Conservation (phyloP, 1,140 invertebrate species). For the Heliconius nattereri region DNA sequence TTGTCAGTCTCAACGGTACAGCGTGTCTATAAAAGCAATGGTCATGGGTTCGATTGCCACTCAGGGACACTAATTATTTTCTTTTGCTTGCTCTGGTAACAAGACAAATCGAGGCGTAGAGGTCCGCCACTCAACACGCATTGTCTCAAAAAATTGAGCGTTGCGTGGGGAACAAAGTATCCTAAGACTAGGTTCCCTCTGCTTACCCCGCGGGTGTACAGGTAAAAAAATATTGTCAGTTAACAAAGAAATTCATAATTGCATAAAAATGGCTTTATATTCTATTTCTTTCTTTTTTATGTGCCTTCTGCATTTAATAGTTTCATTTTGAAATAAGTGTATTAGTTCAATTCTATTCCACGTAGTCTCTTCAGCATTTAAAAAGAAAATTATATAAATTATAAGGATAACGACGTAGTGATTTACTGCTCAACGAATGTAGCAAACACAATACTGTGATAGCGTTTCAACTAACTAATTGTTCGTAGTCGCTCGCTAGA, state of each 20-base stretch:
- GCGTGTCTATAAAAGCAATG: too few species aligned
- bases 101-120: too few species aligned
- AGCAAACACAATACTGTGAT: constrained; percentile 23
- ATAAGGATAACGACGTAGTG: constrained; percentile 15
- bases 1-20: too few species aligned
- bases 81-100: too few species aligned
- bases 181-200: too few species aligned
- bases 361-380: constrained; percentile 18
- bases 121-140: too few species aligned
- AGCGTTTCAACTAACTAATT: constrained; percentile 10
- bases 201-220: too few species aligned
- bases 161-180: too few species aligned
- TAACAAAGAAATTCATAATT: background rate
- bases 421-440: constrained; percentile 24
- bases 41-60: too few species aligned
- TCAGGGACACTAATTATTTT: too few species aligned
- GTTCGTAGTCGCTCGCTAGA: constrained; percentile 28
- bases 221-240: background rate
- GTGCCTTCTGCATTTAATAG: background rate
- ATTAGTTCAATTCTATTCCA: background rate
- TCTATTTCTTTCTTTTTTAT: background rate
- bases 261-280: background rate
- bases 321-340: background rate
- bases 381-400: constrained; percentile 15
- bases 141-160: too few species aligned